Evolutionary conservation across 92 coral and sea anemone species (phyloP).

Genomic region (Montipora capitata): DNA sequence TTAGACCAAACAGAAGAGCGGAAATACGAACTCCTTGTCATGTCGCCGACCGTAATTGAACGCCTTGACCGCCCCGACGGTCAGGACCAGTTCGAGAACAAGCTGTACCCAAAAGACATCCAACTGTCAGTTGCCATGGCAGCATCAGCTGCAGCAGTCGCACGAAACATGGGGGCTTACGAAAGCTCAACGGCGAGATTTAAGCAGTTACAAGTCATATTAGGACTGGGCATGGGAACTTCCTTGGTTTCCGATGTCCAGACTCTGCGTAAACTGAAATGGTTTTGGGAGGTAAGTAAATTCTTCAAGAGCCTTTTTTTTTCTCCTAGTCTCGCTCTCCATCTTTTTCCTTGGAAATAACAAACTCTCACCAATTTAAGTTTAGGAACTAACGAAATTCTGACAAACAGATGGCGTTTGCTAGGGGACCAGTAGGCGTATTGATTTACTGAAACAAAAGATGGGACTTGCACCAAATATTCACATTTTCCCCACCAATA

Average conservation of each 20-base stretch:
- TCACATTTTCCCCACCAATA: too few species aligned
- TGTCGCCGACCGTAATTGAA: constrained; percentile 80
- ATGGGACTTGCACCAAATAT: too few species aligned
- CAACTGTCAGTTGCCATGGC: constrained; percentile 94
- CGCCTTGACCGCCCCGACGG: constrained; percentile 61
- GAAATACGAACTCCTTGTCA: constrained; percentile 70
- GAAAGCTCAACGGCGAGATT: constrained; percentile 44
- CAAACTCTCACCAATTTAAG: too few species aligned
- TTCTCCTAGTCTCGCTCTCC: too few species aligned
- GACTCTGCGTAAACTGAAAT: constrained; percentile 11
- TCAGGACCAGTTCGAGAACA: constrained; percentile 77
- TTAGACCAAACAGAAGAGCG: not conserved
- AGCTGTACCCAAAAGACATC: constrained; percentile 79
- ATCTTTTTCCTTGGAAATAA: too few species aligned
- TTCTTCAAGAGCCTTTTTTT: too few species aligned
- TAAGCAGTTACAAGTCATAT: constrained; percentile 81
- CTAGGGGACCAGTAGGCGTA: too few species aligned
- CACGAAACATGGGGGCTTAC: constrained; percentile 81
- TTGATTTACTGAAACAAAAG: too few species aligned
- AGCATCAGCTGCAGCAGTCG: constrained; percentile 89
- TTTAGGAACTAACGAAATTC: too few species aligned
- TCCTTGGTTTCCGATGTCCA: constrained; percentile 70
- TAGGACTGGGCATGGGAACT: constrained; percentile 87
- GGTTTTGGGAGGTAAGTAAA: constrained; percentile 61
- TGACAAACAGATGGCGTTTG: not conserved